Base-by-base conservation (phyloP, 2,888 invertebrate genomes). In the Xestoiulus laeticollis region DNA sequence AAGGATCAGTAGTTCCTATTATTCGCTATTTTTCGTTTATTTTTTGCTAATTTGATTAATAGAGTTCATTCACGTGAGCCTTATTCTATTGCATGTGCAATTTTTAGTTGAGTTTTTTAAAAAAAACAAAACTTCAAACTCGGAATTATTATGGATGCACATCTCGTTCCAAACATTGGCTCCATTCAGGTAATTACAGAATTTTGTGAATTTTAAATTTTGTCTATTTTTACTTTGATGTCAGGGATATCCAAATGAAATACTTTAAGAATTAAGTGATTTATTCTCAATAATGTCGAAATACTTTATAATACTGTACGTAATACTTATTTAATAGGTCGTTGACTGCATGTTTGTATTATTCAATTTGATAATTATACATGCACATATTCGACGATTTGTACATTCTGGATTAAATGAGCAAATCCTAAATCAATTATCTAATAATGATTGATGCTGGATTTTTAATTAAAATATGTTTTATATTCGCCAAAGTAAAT, bases 151-250 rank as follows among this genome's bases (percentile, higher is more conserved):
- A 85, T 85, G 85, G 26, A 85, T 43, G 38, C 12, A 16, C 10
- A 12, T 12, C 38, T n/a, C 33, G 43, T 43, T 19, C 43, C 38
- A 10, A 85, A 85, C 43, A 43, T 44, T 85, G 85, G 85, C 16
- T 85, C 85, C 19, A 85, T 85, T 85, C 85, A 85, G 85, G 85
- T 85, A 85, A 85, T 30, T 1, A 1, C 2, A 38, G 1, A 16
- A 4, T 30, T 33, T 8, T 82, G 19, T 26, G 22, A 22, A 32
- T n/a, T 14, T 1, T 82, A 82, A 12, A 32, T 82, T 82, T 82
- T 82, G 14, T 16, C 16, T 32, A 0, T 82, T 82, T 14, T 16
- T 14, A 16, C 19, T 12, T 48, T 48, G 16, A 10, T 48, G 6
- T 14, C 14, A 1, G 3, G 14, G 14, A 12, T 12, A 3, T 48